Conservation (phyloP, 2,888 invertebrate species). For the Macrosiphum euphorbiae region DNA sequence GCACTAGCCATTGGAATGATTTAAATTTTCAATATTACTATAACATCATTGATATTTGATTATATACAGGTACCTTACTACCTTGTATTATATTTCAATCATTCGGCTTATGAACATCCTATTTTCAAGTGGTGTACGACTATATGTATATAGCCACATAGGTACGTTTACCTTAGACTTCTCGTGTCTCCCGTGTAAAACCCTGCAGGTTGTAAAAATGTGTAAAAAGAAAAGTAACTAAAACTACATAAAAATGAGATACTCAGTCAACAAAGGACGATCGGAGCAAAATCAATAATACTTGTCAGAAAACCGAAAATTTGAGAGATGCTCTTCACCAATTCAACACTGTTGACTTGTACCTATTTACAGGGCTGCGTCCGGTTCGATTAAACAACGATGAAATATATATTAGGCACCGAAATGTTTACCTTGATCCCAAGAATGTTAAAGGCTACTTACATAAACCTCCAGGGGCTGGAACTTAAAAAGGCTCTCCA, state of each 20-base stretch:
- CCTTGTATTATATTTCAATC: not conserved
- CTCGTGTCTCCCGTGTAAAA: not conserved
- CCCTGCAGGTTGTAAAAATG: not conserved
- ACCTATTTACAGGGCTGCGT: not conserved
- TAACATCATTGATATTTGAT: not conserved
- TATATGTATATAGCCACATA: too few species aligned
- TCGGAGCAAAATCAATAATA: constrained; percentile 48
- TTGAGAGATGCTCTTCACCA: constrained; percentile 14
- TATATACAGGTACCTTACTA: not conserved
- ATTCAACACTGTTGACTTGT: not conserved
- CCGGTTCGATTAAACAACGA: constrained; percentile 30
- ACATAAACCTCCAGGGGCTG: not conserved
- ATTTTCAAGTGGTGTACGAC: not conserved
- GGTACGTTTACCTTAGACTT: not conserved
- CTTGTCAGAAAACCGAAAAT: constrained; percentile 16
- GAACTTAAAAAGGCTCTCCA: not conserved
- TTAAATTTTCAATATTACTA: not conserved
- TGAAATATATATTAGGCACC: not conserved
- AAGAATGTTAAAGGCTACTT: constrained; percentile 49
- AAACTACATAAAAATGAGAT: constrained; percentile 39
- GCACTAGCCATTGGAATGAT: not conserved
- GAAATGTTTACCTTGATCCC: constrained; percentile 52
- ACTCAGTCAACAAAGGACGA: constrained; percentile 38
- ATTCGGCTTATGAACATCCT: not conserved
- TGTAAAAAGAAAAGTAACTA: constrained; percentile 32